Conservation (phyloP, 2,113 vertebrate genomes). For the Takifugu bimaculatus region DNA sequence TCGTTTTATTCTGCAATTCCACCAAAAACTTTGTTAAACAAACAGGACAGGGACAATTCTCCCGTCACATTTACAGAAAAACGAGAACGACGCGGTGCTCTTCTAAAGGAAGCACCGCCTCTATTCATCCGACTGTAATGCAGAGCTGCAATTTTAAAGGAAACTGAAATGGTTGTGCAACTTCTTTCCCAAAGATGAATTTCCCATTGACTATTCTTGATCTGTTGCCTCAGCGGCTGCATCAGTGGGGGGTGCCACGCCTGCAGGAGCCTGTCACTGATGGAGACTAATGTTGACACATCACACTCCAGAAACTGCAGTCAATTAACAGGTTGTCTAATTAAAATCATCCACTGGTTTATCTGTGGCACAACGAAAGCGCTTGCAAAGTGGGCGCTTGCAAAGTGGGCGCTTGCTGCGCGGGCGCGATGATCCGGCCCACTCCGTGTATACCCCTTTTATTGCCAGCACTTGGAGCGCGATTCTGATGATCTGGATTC, state of each 20-base stretch:
- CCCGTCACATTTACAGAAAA: no score
- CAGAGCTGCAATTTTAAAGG: no score
- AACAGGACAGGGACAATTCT: no score
- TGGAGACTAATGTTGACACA: constrained; percentile 69
- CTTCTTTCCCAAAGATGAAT: no score
- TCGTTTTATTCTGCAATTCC: no score
- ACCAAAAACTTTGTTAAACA: no score
- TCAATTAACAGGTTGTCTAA: constrained; percentile 78
- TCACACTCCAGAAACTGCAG: constrained; percentile 63
- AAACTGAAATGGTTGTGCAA: no score
- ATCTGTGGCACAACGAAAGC: constrained; percentile 56
- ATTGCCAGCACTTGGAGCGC: no score
- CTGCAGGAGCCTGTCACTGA: constrained; percentile 50
- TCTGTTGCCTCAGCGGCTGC: constrained; percentile 29
- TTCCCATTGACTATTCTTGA: constrained; percentile 20
- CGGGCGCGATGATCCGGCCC: constrained; percentile 65
- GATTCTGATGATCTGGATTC: constrained; percentile 22
- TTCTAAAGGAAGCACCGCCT: no score
- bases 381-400: constrained; percentile 57
- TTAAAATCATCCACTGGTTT: constrained; percentile 73
- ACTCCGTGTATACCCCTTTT: constrained; percentile 46
- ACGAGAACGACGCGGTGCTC: no score
- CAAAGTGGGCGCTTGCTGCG: constrained; percentile 60
- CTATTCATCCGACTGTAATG: no score
- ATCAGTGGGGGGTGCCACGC: constrained; percentile 24